Evolutionary conservation across 2,888 invertebrate species (phyloP).

Genomic region (Anaspis maculata): DNA sequence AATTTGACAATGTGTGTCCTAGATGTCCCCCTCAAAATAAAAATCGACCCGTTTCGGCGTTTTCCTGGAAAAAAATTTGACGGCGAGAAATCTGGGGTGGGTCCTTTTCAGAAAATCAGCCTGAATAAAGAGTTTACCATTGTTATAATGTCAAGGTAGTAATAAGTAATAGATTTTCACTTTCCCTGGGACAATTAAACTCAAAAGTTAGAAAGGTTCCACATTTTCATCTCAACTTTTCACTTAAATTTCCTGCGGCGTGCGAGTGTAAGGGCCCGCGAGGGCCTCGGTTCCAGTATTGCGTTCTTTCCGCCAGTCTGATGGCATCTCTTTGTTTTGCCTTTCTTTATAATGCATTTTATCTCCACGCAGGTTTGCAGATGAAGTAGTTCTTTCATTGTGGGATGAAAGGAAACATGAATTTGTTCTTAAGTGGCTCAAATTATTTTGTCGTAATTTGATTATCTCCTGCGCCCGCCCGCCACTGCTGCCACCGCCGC

Average conservation of each 20-base stretch:
- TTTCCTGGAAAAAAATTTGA: too few relatives aligned
- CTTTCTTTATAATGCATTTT: constrained; percentile 32
- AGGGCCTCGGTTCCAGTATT: too few relatives aligned
- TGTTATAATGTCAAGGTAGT: too few relatives aligned
- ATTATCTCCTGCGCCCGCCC: constrained; percentile 23
- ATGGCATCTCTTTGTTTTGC: constrained; percentile 37
- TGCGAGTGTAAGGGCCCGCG: constrained; percentile 18
- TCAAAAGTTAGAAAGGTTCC: constrained; percentile 11
- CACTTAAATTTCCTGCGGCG: constrained; percentile 37
- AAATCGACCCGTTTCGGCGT: too few relatives aligned
- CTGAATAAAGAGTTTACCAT: too few relatives aligned
- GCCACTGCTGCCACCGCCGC: too few relatives aligned
- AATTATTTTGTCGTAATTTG: constrained; percentile 32
- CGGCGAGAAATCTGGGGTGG: too few relatives aligned
- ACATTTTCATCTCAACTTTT: constrained; percentile 32
- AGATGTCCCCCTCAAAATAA: too few relatives aligned
- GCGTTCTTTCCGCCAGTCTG: constrained; percentile 31
- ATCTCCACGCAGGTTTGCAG: constrained; percentile 24
- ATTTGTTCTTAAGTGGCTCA: constrained; percentile 31
- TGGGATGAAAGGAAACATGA: constrained; percentile 31
- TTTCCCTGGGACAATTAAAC: too few relatives aligned
- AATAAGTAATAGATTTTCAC: too few relatives aligned
- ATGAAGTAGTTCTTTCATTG: constrained; percentile 29
- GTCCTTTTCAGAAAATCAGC: too few relatives aligned
- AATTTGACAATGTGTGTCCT: too few relatives aligned